Evolutionary conservation across 2,113 vertebrate species (phyloP).

Genomic region (Chroicocephalus ridibundus): DNA sequence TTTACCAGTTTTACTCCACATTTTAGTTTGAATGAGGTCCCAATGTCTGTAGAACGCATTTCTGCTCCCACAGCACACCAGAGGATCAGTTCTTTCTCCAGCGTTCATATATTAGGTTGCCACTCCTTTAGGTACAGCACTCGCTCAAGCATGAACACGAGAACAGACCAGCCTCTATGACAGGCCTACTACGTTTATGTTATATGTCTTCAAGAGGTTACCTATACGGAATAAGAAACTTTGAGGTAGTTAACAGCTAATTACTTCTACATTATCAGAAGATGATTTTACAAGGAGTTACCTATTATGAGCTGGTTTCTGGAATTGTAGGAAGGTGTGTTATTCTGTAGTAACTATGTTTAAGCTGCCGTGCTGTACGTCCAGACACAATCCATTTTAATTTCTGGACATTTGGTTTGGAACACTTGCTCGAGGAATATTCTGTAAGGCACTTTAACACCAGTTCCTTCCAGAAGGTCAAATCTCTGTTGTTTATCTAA

Average conservation of each 20-base stretch:
- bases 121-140: not conserved
- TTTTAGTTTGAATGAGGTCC: not conserved
- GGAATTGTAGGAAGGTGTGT: slow-evolving; percentile 95
- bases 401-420: slow-evolving; percentile 88
- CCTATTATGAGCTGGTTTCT: slow-evolving; percentile 79
- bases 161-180: not conserved
- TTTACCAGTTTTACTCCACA: not conserved
- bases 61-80: not conserved
- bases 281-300: not conserved
- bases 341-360: slow-evolving; percentile 94
- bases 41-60: not conserved
- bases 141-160: not conserved
- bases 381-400: slow-evolving; percentile 96
- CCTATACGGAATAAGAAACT: not conserved
- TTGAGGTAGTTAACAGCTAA: not conserved
- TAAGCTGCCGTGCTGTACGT: slow-evolving; percentile 89
- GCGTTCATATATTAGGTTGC: not conserved
- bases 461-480: slow-evolving; percentile 87
- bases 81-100: not conserved
- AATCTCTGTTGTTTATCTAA: slow-evolving; percentile 86
- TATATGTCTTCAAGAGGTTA: not conserved
- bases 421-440: slow-evolving; percentile 89
- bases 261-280: not conserved
- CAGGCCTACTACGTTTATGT: not conserved
- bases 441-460: slow-evolving; percentile 91